Evolutionary conservation across 2,888 invertebrate genomes (phyloP), one percentile per base, ranked within the genome.

Genomic region (Zonitis immaculata): DNA sequence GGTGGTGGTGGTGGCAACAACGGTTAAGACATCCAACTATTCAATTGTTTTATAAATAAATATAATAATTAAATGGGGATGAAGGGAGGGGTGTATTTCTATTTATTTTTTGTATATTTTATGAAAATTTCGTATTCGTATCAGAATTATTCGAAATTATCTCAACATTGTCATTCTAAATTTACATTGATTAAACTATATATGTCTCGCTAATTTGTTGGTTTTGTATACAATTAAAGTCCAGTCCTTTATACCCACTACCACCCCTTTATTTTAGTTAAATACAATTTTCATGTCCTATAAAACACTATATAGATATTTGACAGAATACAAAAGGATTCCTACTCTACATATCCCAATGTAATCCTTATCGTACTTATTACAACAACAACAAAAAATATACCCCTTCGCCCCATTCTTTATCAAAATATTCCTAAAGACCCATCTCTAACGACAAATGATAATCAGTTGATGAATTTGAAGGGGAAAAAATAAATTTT

Each of bases 161-260:
- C n/a, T 44, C 42, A 50, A 44, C 54, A 57, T 52, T 52, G 54
- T 58, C 48, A 47, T 45, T 44, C 51, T 26, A 22, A n/a, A n/a
- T n/a, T n/a, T n/a, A n/a, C 47, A 56, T 59, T 65, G 64, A 65
- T 66, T 66, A 63, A 64, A 59, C 42, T 56, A 52, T 42, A 45
- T 28, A 63, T 61, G 63, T 35, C 62, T 62, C 60, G 63, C 66
- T 66, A 66, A 68, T 70, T 69, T 66, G 68, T 68, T 64, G 66
- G 68, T 67, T 69, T 69, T 66, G 67, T 65, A 59, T 61, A 64
- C 63, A 66, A 66, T 63, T 61, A 57, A 47, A 48, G 53, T 57
- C 54, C 52, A 49, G 53, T 44, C 54, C 56, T 59, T 59, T 60
- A 56, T 9, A 27, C 27, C 7, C 27, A 5, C 7, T 9, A 27